phyloP scores from a whole-genome alignment of 2,888 invertebrate genomes.

The Dioctria linearis region DNA sequence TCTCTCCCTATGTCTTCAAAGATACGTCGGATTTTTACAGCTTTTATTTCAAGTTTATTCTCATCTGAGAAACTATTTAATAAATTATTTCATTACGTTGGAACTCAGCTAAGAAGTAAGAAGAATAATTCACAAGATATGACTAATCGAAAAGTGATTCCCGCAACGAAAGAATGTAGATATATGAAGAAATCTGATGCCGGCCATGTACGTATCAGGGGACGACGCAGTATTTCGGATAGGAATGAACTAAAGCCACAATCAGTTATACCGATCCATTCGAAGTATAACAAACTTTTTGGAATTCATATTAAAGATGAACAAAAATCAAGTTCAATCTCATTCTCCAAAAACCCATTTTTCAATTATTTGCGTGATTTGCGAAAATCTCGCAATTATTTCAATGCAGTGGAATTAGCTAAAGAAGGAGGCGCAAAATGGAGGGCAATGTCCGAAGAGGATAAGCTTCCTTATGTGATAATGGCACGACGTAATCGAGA shows the following conservation, averaged over 20 bases:
- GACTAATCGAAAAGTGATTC: not conserved
- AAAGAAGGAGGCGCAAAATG: slow-evolving; percentile 49
- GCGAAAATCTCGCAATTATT: not conserved
- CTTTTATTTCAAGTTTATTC: slow-evolving; percentile 39
- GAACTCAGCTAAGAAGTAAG: not conserved
- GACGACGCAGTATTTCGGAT: not conserved
- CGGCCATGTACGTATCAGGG: not conserved
- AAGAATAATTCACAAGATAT: not conserved
- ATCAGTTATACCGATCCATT: not conserved
- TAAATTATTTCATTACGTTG: slow-evolving; percentile 35
- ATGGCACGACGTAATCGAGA: slow-evolving; percentile 40
- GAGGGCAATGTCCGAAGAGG: slow-evolving; percentile 51
- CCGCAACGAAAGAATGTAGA: not conserved
- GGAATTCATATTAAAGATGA: not conserved
- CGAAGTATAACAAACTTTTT: slow-evolving; percentile 11
- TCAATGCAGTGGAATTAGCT: slow-evolving; percentile 8
- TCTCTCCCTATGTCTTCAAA: slow-evolving; percentile 4
- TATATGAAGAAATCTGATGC: not conserved
- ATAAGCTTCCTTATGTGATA: slow-evolving; percentile 52
- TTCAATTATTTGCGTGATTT: slow-evolving; percentile 52
- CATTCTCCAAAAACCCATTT: slow-evolving; percentile 48
- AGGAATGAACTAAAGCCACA: not conserved
- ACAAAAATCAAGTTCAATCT: not conserved
- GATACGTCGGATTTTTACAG: slow-evolving; percentile 42
- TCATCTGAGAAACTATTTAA: slow-evolving; percentile 35